phyloP scores from a whole-genome alignment of 1,140 invertebrate genomes.

The Drosophila pachea region DNA sequence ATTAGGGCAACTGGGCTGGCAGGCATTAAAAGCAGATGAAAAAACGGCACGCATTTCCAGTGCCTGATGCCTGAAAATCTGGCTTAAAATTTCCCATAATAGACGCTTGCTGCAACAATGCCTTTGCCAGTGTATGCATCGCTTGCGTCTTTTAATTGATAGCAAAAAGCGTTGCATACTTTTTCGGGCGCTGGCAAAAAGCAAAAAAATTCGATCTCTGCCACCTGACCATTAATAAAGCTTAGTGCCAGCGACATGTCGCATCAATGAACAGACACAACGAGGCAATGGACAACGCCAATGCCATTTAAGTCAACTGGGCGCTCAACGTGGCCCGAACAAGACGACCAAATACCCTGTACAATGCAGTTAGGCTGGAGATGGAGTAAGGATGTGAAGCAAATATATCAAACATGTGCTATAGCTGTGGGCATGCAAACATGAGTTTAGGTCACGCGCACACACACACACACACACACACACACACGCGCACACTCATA shows the following conservation, averaged over 20 bases:
- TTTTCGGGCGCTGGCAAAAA: constrained; percentile 3
- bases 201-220: background rate
- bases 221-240: constrained; percentile 53
- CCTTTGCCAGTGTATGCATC: background rate
- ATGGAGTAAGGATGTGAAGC: background rate
- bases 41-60: background rate
- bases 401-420: background rate
- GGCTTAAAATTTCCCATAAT: background rate
- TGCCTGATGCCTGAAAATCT: background rate
- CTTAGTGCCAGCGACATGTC: constrained; percentile 44
- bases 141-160: background rate
- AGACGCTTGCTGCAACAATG: background rate
- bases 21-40: too few species aligned
- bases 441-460: constrained; percentile 4
- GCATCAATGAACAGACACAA: constrained; percentile 47
- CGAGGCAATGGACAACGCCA: constrained; percentile 4
- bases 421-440: background rate
- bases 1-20: constrained; percentile 20
- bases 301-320: constrained; percentile 42
- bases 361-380: background rate
- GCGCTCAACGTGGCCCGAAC: background rate
- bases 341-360: constrained; percentile 4
- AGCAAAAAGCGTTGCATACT: constrained; percentile 52
- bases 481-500: background rate
- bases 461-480: background rate